Base-by-base conservation (phyloP, 2,113 vertebrate genomes). In the Caloenas nicobarica region DNA sequence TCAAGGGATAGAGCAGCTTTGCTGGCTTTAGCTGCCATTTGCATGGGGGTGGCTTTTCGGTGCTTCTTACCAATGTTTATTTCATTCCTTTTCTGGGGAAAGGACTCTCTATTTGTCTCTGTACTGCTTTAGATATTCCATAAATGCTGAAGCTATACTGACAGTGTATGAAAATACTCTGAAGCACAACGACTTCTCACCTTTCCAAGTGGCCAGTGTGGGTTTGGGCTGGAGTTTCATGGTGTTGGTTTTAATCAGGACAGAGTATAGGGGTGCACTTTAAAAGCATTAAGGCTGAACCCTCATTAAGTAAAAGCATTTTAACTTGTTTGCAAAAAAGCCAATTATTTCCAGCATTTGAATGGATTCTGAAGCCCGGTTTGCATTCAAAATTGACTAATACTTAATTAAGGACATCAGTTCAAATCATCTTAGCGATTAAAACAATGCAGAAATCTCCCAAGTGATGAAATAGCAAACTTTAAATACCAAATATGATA, bases 371-470 rank as follows among this genome's bases (percentile, higher is more conserved):
- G 61, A 95, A 96, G 91, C 46, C 78, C 51, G 34, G 68, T 84
- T 58, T 91, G 68, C 88, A 88, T 91, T 91, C 80, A 34, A 79
- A 96, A 80, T 58, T 89, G 51, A 86, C 77, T 93, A 81, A 94
- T 88, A 40, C 44, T 86, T 91, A 78, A 95, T 85, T 72, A 53
- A 91, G 42, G 66, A 90, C 70, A 76, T 60, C n/a, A 92, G 81
- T 72, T 91, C 62, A 93, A 94, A 96, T 89, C 53, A 91, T 78
- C 50, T 68, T 28, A 48, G 80, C 46, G 72, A 92, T 77, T 81
- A 91, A 91, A 89, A 44, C 17, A 76, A 79, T 31, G 42, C 19
- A 77, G 64, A 95, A 85, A 80, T 33, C 22, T 68, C 68, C 56
- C 26, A 89, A 89, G 48, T 66, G 64, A 82, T 6, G 13, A 91